Base-by-base conservation (phyloP, 2,797 vertebrate genomes). In the Oceanodroma leucorhoa region DNA sequence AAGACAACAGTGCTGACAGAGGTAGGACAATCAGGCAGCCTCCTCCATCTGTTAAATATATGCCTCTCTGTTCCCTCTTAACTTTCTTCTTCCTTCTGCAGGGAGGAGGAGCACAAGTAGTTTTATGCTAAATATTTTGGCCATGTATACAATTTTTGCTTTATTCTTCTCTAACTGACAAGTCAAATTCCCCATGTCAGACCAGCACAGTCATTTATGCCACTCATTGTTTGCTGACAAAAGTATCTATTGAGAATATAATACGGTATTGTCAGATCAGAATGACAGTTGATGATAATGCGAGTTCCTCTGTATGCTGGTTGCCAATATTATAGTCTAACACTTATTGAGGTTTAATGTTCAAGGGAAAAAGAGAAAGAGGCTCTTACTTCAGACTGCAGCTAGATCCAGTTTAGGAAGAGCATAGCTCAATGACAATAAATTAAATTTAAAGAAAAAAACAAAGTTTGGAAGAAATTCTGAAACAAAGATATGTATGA, bases 201-300 rank as follows among this genome's bases (percentile, higher is more conserved):
- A 87, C 75, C 83, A 85, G 91, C 60, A 79, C 27, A 84, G 69
- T 90, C 82, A 89, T 94, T 95, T 92, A 81, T 91, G 88, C 81
- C 92, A 94, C 58, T 97, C 88, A 90, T 72, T 93, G 93, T 97
- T 96, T 96, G 90, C 93, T 93, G 87, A 90, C 86, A 94, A 54
- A 95, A 94, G 60, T 70, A 84, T 84, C 79, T 82, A 69, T 66
- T 88, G 90, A 91, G 83, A 91, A 72, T 81, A 80, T 64, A 92
- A 93, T 87, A 66, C 1, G 1, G 89, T 41, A 92, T 91, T 97
- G 95, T 96, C 86, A 96, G 93, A 95, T 80, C 62, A 93, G 87
- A 94, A 89, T 84, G 86, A 94, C 95, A 96, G 76, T 11, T 94
- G 92, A 94, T 64, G 79, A 75, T 54, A 93, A 94, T 15, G 32